phyloP scores from a whole-genome alignment of 2,888 invertebrate species.

The Stenodema calcarata region DNA sequence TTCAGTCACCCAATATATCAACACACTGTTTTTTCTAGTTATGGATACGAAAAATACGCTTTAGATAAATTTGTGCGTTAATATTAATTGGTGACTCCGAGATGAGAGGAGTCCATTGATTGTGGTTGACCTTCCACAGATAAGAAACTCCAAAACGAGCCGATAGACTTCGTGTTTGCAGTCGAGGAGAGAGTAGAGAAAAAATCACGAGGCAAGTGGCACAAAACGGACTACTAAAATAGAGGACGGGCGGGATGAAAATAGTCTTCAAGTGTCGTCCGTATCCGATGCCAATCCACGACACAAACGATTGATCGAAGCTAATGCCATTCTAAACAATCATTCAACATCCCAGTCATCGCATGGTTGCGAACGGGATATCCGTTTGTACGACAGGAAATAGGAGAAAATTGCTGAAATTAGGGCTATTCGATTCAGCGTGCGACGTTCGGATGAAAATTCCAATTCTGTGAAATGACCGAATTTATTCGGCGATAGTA shows the following conservation, averaged over 20 bases:
- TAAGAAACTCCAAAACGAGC: neutral
- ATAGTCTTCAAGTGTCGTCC: neutral
- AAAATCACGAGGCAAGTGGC: neutral
- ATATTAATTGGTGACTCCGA: neutral
- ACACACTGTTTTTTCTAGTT: too few species aligned
- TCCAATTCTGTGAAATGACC: too few species aligned
- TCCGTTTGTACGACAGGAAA: neutral
- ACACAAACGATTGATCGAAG: neutral
- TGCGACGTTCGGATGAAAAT: too few species aligned
- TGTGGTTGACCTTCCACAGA: neutral
- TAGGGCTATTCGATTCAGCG: too few species aligned
- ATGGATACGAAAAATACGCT: too few species aligned
- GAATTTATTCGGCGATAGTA: too few species aligned
- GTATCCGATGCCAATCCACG: neutral
- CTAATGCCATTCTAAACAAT: neutral
- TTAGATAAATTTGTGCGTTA: too few species aligned
- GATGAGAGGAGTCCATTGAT: neutral
- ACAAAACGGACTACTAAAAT: neutral
- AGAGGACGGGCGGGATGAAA: neutral
- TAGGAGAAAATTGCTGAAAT: too few species aligned
- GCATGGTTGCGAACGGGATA: neutral
- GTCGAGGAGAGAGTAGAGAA: neutral
- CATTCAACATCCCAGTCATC: neutral
- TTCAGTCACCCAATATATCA: too few species aligned
- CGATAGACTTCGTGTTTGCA: neutral